Evolutionary conservation across 2,113 vertebrate genomes (phyloP), one percentile per base, ranked within the genome.

Genomic region (Pseudopodoces humilis): DNA sequence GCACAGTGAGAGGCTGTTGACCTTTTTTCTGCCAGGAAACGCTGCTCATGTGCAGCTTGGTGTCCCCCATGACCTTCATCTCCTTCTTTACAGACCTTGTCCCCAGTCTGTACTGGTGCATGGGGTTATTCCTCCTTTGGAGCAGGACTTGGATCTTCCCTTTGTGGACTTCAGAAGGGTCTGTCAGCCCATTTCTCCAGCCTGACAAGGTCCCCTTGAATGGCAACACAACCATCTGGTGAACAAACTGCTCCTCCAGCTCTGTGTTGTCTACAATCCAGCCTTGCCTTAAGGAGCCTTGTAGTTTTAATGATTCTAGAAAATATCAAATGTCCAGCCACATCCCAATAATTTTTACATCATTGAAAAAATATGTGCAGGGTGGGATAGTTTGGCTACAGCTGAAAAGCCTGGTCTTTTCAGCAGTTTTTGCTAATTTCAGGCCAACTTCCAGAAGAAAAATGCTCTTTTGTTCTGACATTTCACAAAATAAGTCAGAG

Each of bases 401-500:
- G 15, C 17, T 77, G 68, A 65, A 94, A 31, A 65, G 6, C n/a
- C 6, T 52, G 13, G 55, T 7, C 1, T 65, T 88, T 90, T 64
- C 52, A 62, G 68, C 52, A 76, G 6, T 41, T 80, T 83, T 64
- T 76, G 4, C 16, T 58, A 65, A 65, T 95, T 72, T 86, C 37
- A 72, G 25, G 13, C 20, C 3, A 74, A 25, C 41, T 83, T 88
- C 49, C 24, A 77, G n/a, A 72, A 27, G 31, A 72, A 33, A 83
- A 95, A 56, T 80, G 25, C 9, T 94, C 80, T 94, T 86, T 80
- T 69, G 63, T 80, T 94, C 64, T 95, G 86, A 94, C 83, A 88
- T 96, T 96, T 96, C 46, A 53, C 25, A 56, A 94, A 88, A 62
- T 60, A 95, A 92, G 46, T 86, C 80, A 80, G 50, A 88, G 50